phyloP scores from a whole-genome alignment of 2,888 invertebrate species.

The Diplolepis rosae region DNA sequence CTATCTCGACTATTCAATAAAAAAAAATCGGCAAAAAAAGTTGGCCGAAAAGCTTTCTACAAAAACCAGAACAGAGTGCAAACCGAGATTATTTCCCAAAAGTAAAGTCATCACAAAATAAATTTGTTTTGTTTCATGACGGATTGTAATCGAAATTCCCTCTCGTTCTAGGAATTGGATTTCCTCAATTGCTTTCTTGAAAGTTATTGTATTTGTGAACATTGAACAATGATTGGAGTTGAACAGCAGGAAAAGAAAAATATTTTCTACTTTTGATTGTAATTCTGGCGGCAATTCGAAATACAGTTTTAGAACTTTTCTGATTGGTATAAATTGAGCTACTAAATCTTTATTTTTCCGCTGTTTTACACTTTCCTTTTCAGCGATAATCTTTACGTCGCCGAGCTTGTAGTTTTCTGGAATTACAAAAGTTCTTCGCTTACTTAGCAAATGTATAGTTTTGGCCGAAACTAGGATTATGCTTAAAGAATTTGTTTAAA shows the following conservation, averaged over 20 bases:
- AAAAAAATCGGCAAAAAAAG: constrained; percentile 38
- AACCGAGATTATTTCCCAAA: constrained; percentile 42
- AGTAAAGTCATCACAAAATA: constrained; percentile 42
- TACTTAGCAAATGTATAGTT: too few species aligned
- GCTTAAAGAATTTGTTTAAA: too few species aligned
- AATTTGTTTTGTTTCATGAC: constrained; percentile 27
- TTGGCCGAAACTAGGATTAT: too few species aligned
- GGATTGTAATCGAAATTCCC: too few species aligned
- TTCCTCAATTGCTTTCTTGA: not conserved
- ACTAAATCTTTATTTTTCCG: not conserved
- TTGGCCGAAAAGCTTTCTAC: constrained; percentile 38
- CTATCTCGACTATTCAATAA: constrained; percentile 42
- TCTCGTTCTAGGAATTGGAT: too few species aligned
- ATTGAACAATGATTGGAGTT: too few species aligned
- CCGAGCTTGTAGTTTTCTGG: not conserved
- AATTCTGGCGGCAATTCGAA: constrained; percentile 35
- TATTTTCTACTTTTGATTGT: constrained; percentile 44
- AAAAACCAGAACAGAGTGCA: constrained; percentile 41
- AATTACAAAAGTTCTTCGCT: not conserved
- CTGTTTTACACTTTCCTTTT: not conserved
- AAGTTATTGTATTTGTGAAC: not conserved
- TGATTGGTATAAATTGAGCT: constrained; percentile 33
- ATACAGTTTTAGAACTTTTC: constrained; percentile 30
- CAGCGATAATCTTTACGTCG: not conserved
- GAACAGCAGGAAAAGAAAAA: constrained; percentile 47